Base-by-base conservation (phyloP, 1,140 invertebrate genomes). In the Hydropsyche tenuis region DNA sequence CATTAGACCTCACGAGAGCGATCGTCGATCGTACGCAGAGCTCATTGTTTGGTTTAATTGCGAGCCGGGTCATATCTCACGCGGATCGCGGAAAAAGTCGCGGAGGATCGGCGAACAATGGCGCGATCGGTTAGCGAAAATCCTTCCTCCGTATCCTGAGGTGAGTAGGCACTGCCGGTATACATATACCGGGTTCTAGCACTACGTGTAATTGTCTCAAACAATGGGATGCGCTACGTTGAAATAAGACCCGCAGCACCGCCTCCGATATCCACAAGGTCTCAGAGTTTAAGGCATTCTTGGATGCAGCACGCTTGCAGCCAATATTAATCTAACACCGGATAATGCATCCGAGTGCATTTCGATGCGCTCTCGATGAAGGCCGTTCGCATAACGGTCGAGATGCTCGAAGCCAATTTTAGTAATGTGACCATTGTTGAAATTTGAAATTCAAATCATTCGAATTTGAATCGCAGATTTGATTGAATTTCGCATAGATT, bases 161-260 rank as follows among this genome's bases (percentile, higher is more conserved):
- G 30, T 4, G 30, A 37, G 30, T 37, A n/a, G n/a, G 30, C 30
- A 37, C 30, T 3, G 30, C 30, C 30, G 9, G 14, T 14, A 48
- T 14, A 43, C 12, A 43, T 43, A 43, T 48, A 48, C 2, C 16
- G 4, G 3, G 11, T 72, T 12, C 62, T 20, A 11, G 22, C 16
- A 30, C 23, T 51, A 69, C 65, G 20, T 66, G 60, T 69, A 70
- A 65, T 68, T 70, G 73, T 74, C 56, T 73, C 51, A 66, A 73
- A 73, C 73, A 73, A 73, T 73, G 73, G 73, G 73, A 69, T 56
- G 65, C 65, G 65, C 30, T 37, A 46, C 51, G 73, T 73, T 73
- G 68, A 73, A 73, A 68, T 71, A 71, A 71, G 69, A 71, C 69
- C 69, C 69, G 16, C 7, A 43, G 51, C 69, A 30, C 69, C 51